phyloP scores from a whole-genome alignment of 2,797 vertebrate genomes.

The Scolopax rusticola region DNA sequence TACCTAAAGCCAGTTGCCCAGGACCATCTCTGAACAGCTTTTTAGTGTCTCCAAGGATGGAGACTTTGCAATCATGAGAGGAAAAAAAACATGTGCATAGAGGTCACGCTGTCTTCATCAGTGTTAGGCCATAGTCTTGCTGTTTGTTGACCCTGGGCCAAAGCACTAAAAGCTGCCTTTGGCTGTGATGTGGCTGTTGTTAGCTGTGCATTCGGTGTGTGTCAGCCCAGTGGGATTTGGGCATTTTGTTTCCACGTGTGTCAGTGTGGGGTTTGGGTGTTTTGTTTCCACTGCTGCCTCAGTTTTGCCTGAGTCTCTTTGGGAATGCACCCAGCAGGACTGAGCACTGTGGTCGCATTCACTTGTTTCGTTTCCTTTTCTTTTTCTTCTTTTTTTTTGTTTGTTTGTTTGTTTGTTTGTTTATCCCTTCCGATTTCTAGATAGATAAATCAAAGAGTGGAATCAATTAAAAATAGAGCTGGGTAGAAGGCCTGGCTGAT shows the following conservation, averaged over 20 bases:
- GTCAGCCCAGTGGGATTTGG: not conserved
- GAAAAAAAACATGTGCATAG: not conserved
- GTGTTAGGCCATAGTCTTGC: accelerated
- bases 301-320: not conserved
- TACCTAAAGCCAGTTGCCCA: not conserved
- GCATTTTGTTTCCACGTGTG: not conserved
- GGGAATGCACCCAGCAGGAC: not conserved
- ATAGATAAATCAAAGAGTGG: not conserved
- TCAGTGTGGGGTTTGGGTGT: not conserved
- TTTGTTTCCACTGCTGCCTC: not conserved
- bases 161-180: not conserved
- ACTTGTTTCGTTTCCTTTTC: not conserved
- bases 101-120: not conserved
- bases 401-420: too few species aligned
- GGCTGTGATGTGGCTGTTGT: not conserved
- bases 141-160: not conserved
- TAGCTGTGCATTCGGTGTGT: not conserved
- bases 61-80: not conserved
- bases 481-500: not conserved
- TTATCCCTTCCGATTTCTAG: not conserved
- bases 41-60: not conserved
- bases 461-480: not conserved
- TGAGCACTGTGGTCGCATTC: not conserved
- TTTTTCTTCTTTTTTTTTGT: not conserved
- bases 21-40: not conserved